Percentiles rank a stretch among this genome's conserved stretches.
These are phyloP conservation scores for Platycnemis pennipes DNA, from an alignment of 2,888 invertebrate genomes.

Conservation along the genomic window DNA sequence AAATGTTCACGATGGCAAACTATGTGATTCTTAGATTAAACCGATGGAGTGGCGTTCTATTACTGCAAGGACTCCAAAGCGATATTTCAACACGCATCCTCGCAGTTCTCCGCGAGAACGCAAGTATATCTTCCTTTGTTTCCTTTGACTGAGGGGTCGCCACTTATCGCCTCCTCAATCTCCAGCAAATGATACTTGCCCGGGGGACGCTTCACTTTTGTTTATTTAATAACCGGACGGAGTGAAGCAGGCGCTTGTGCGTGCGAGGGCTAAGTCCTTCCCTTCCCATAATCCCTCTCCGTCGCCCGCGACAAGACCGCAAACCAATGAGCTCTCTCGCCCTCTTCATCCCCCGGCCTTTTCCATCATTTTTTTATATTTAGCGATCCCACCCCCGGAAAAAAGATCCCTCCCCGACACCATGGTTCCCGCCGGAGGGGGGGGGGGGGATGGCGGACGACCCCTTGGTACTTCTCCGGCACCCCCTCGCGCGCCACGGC, in stretches of 20 bases:
- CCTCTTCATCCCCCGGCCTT: not conserved
- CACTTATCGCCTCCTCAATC: constrained; percentile 5
- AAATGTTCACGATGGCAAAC: no score
- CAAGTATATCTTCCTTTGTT: constrained; percentile 5
- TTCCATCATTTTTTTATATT: constrained; percentile 32
- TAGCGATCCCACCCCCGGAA: not conserved
- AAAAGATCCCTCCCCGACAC: no score
- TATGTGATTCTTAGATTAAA: no score
- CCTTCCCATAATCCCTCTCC: not conserved
- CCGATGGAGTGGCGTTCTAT: no score
- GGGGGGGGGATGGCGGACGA: no score
- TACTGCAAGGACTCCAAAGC: no score
- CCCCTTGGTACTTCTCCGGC: no score
- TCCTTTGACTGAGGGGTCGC: not conserved
- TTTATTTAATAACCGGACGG: constrained; percentile 45
- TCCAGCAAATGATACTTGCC: constrained; percentile 16
- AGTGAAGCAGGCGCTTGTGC: not conserved
- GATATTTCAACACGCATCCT: no score
- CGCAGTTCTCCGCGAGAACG: no score
- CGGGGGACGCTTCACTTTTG: not conserved
- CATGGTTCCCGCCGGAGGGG: no score
- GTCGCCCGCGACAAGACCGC: not conserved
- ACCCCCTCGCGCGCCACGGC: not conserved
- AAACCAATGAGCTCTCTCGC: constrained; percentile 4
- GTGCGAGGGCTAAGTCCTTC: not conserved